phyloP scores from a whole-genome alignment of 2,888 invertebrate species.

The Onthophagus sagittarius region DNA sequence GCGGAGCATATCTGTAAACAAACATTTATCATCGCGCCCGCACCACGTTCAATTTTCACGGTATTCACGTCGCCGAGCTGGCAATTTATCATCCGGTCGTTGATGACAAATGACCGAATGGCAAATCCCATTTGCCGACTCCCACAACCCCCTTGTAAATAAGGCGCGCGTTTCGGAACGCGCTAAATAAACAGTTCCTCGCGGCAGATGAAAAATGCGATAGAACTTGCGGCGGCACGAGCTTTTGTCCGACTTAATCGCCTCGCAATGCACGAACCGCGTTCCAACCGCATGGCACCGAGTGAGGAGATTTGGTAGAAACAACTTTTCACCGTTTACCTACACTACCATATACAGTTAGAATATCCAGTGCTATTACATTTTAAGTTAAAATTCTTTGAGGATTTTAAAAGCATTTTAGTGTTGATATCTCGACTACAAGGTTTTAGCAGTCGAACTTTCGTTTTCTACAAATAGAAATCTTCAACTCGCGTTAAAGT shows the following conservation, averaged over 20 bases:
- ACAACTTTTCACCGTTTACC: neutral
- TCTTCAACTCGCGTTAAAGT: neutral
- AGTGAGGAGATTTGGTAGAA: neutral
- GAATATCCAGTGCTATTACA: neutral
- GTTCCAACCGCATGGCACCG: neutral
- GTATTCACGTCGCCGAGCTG: neutral
- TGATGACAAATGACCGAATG: neutral
- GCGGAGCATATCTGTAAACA: neutral
- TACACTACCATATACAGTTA: neutral
- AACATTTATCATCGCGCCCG: neutral
- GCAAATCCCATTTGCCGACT: neutral
- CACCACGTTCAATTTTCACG: neutral
- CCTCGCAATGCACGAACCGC: neutral
- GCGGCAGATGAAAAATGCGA: neutral
- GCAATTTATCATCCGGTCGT: neutral
- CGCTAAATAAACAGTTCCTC: neutral
- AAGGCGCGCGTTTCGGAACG: neutral
- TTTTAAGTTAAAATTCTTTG: neutral
- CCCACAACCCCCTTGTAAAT: neutral
- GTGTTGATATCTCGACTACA: neutral
- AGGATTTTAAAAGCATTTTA: neutral
- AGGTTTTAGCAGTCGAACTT: neutral
- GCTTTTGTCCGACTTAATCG: neutral
- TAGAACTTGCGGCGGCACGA: neutral
- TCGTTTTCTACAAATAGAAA: neutral